A percentile compares a stretch with the other conserved stretches of the same genome.
These are phyloP conservation scores for Drosophila neutralis DNA, from an alignment of 2,888 invertebrate species.

Conservation along the genomic window DNA sequence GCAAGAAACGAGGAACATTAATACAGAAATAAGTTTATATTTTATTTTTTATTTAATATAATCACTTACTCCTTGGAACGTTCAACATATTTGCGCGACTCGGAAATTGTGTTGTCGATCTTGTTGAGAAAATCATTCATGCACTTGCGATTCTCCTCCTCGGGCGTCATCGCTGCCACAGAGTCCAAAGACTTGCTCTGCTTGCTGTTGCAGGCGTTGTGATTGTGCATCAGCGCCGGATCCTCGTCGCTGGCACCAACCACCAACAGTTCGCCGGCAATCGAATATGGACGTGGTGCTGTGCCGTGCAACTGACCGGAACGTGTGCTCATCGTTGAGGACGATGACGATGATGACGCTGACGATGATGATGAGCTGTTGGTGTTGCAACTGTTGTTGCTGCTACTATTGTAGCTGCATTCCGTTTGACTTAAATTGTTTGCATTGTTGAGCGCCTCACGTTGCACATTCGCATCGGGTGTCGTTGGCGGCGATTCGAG, in stretches of 20 bases:
- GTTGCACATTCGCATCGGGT: constrained; percentile 69
- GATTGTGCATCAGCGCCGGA: constrained; percentile 67
- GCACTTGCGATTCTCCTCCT: constrained; percentile 90
- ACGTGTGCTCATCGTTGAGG: constrained; percentile 40
- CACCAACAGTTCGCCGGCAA: constrained; percentile 85
- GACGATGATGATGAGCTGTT: constrained; percentile 54
- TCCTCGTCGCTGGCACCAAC: constrained; percentile 72
- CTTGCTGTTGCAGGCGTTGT: constrained; percentile 77
- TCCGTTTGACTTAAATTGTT: constrained; percentile 56
- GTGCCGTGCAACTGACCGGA: constrained; percentile 75
- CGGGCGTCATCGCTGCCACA: constrained; percentile 87
- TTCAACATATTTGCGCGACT: constrained; percentile 92
- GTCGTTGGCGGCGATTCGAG: constrained; percentile 78
- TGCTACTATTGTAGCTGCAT: constrained; percentile 32
- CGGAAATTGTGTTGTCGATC: constrained; percentile 93
- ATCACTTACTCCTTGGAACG: constrained; percentile 93
- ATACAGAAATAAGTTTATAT: neutral
- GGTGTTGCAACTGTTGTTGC: constrained; percentile 53
- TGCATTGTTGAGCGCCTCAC: constrained; percentile 82
- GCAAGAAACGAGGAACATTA: neutral
- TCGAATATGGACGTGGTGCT: constrained; percentile 86
- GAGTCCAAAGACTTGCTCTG: constrained; percentile 85
- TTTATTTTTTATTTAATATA: neutral
- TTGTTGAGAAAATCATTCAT: constrained; percentile 92
- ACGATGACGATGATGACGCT: constrained; percentile 22